A percentile compares a stretch with the other conserved stretches of the same genome.
Evolutionary conservation across 2,888 invertebrate species (phyloP).

Genomic region (Phengaris alcon): DNA sequence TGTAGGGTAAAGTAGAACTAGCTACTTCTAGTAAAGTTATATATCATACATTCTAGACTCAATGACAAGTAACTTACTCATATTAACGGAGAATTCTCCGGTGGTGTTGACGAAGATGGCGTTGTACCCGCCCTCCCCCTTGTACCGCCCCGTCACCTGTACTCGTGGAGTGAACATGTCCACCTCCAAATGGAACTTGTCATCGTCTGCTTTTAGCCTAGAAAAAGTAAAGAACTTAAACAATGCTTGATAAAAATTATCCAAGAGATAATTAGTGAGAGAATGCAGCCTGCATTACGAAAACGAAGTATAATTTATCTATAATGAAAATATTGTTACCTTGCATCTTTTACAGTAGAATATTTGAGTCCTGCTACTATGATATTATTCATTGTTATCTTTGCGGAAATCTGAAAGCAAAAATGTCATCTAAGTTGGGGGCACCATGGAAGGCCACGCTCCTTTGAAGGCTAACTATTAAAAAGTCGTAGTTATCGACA

Average conservation of each 20-base stretch:
- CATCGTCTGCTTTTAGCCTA: conserved; percentile 75
- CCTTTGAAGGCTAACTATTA: too few species aligned
- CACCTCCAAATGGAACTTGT: conserved; percentile 78
- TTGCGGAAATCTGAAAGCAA: conserved; percentile 60
- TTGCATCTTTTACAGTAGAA: conserved; percentile 76
- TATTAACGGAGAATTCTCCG: conserved; percentile 78
- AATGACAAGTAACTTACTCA: conserved; percentile 72
- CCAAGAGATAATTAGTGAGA: too few species aligned
- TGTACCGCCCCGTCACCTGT: conserved; percentile 78
- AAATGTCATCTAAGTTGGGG: conserved; percentile 34
- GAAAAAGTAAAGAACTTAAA: conserved; percentile 20
- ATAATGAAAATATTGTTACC: conserved; percentile 47
- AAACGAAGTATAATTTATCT: too few species aligned
- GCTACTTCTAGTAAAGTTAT: too few species aligned
- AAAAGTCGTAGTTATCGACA: too few species aligned
- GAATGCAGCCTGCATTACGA: too few species aligned
- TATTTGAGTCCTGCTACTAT: conserved; percentile 76
- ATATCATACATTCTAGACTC: not conserved
- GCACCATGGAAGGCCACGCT: too few species aligned
- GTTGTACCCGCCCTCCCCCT: conserved; percentile 81
- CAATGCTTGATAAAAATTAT: not conserved
- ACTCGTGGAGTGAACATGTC: conserved; percentile 78
- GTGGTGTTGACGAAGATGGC: conserved; percentile 80
- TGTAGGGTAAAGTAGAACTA: too few species aligned
- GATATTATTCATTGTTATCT: conserved; percentile 72